Evolutionary conservation across 2,888 invertebrate species (phyloP).

Genomic region (Drosophila hamatofila): DNA sequence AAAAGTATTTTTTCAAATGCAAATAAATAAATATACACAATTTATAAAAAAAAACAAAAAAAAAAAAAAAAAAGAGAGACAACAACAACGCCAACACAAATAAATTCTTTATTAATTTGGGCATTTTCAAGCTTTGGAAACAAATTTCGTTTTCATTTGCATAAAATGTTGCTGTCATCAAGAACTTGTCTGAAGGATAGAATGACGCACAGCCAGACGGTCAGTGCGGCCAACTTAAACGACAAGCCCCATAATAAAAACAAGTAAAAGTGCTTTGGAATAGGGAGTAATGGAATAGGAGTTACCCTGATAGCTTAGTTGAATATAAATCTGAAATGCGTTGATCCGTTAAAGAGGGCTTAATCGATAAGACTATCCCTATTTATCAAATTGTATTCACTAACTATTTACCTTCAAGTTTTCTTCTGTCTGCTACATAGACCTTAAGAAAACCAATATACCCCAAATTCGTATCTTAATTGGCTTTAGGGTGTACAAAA

Average conservation of each 20-base stretch:
- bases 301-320: not conserved
- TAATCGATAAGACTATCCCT: no score
- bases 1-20: slow-evolving; percentile 47
- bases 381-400: not conserved
- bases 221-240: slow-evolving; percentile 10
- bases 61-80: not conserved
- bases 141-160: slow-evolving; percentile 72
- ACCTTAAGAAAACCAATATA: not conserved
- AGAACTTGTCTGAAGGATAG: slow-evolving; percentile 51
- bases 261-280: not conserved
- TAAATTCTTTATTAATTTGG: slow-evolving; percentile 68
- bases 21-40: slow-evolving; percentile 56
- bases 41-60: not conserved
- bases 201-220: slow-evolving; percentile 23
- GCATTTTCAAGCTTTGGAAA: slow-evolving; percentile 51
- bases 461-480: not conserved
- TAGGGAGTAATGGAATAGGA: not conserved
- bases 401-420: not conserved
- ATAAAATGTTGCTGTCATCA: slow-evolving; percentile 54
- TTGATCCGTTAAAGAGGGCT: no score
- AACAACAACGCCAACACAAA: slow-evolving; percentile 30
- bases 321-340: not conserved
- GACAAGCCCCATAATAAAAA: slow-evolving; percentile 38
- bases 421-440: no score
- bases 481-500: not conserved